These are phyloP conservation scores for Tipula vernalis DNA, from an alignment of 2,888 invertebrate genomes.

Conservation along the genomic window DNA sequence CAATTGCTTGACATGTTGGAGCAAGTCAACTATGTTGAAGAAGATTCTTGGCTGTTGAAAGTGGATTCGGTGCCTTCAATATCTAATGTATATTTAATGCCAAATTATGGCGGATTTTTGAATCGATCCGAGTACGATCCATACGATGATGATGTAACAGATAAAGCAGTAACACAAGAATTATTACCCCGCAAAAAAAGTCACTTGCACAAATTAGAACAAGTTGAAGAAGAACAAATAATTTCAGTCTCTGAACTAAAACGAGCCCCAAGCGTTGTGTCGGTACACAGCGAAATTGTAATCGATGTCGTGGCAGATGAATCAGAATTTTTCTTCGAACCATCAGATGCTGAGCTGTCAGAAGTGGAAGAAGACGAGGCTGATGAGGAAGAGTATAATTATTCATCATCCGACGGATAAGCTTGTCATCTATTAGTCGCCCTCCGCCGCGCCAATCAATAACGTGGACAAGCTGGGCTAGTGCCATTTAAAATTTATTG, in stretches of 20 bases:
- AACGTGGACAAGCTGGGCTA: too few relatives aligned
- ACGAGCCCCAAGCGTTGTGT: neutral
- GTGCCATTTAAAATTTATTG: too few relatives aligned
- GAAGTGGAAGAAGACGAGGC: constrained; percentile 25
- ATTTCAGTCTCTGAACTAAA: neutral
- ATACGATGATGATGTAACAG: constrained; percentile 4
- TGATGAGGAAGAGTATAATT: constrained; percentile 25
- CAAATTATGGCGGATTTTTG: neutral
- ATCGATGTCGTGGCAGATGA: constrained; percentile 23
- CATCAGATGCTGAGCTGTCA: constrained; percentile 20
- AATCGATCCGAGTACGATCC: neutral
- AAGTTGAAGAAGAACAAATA: neutral
- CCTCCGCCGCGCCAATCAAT: too few relatives aligned
- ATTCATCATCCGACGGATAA: constrained; percentile 16
- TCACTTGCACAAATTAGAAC: neutral
- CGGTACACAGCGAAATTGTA: neutral
- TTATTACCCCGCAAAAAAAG: neutral
- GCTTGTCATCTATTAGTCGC: neutral
- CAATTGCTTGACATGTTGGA: neutral
- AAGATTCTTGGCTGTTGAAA: neutral
- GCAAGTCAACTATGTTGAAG: neutral
- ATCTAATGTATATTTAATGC: neutral
- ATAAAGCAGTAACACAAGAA: constrained; percentile 18
- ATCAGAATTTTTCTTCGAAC: constrained; percentile 18
- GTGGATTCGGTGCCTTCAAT: neutral